Evolutionary conservation across 1,140 invertebrate species (phyloP).

Genomic region (Arctopsyche grandis): DNA sequence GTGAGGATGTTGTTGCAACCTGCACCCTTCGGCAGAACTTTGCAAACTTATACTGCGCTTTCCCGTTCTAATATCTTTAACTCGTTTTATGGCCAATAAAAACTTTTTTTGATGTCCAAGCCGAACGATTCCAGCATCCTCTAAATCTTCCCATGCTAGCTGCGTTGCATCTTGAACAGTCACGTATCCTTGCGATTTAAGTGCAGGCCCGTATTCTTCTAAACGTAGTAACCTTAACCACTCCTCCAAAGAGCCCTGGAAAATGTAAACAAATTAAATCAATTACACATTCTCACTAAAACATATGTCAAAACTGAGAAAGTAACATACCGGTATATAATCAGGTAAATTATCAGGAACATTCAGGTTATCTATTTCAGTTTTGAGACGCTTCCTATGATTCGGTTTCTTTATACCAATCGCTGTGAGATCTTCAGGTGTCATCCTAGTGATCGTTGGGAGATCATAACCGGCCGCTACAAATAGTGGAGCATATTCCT

Average conservation of each 20-base stretch:
- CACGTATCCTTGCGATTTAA: conserved; percentile 92
- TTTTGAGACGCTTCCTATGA: conserved; percentile 94
- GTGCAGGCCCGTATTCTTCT: conserved; percentile 89
- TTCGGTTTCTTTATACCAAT: conserved; percentile 96
- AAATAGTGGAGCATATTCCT: conserved; percentile 95
- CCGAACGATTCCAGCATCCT: conserved; percentile 96
- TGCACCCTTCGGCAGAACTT: conserved; percentile 17
- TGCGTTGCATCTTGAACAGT: conserved; percentile 93
- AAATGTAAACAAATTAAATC: conserved; percentile 45
- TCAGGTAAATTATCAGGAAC: conserved; percentile 93
- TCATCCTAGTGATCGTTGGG: conserved; percentile 97
- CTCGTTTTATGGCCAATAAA: conserved; percentile 94
- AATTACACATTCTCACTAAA: background rate
- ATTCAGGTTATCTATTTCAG: conserved; percentile 94
- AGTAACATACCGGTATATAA: conserved; percentile 84
- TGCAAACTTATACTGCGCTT: conserved; percentile 68
- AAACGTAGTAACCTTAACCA: conserved; percentile 91
- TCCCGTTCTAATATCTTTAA: conserved; percentile 92
- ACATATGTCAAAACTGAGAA: background rate
- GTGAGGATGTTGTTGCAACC: conserved; percentile 38
- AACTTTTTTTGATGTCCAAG: conserved; percentile 99
- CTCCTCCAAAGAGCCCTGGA: conserved; percentile 87
- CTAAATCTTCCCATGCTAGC: conserved; percentile 98
- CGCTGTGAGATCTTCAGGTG: conserved; percentile 90
- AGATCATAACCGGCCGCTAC: conserved; percentile 97